These are phyloP conservation scores for Mormoops blainvillei DNA, from an alignment of 2,113 vertebrate species.

Conservation along the genomic window DNA sequence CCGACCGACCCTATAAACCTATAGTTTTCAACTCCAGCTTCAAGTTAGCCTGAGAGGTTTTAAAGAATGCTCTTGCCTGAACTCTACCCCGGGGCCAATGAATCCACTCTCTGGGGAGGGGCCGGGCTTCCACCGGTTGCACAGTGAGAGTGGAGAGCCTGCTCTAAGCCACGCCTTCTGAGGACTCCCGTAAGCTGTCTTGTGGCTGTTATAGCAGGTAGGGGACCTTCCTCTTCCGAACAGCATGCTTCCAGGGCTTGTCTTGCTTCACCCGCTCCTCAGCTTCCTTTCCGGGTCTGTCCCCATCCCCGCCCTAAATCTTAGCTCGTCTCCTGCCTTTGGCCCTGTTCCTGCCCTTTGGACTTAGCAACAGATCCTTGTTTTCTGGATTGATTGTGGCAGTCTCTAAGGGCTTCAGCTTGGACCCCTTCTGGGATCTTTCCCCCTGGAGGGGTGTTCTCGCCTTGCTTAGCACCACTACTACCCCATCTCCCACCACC, in stretches of 20 bases:
- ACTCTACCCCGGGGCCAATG: background rate
- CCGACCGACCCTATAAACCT: background rate
- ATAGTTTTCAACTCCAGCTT: background rate
- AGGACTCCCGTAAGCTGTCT: background rate
- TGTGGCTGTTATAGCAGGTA: background rate
- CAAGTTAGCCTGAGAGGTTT: background rate
- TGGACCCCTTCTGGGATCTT: background rate
- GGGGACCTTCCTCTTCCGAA: background rate
- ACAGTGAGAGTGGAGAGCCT: background rate
- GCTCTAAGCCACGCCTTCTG: background rate
- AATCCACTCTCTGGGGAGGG: background rate
- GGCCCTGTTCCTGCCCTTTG: background rate
- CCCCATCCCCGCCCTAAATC: background rate
- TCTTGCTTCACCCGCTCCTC: background rate
- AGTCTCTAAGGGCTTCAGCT: background rate
- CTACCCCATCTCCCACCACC: background rate
- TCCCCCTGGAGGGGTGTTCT: background rate
- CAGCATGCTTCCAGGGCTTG: background rate
- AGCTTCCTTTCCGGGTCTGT: background rate
- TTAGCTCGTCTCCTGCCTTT: background rate
- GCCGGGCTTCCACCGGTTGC: background rate
- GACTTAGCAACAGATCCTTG: background rate
- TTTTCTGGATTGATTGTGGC: background rate
- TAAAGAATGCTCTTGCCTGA: background rate
- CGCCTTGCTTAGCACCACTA: background rate